Percentiles rank a stretch among this genome's conserved stretches.
Evolutionary conservation across 1,140 invertebrate species (phyloP).

Genomic region (Heliconius hermathena): DNA sequence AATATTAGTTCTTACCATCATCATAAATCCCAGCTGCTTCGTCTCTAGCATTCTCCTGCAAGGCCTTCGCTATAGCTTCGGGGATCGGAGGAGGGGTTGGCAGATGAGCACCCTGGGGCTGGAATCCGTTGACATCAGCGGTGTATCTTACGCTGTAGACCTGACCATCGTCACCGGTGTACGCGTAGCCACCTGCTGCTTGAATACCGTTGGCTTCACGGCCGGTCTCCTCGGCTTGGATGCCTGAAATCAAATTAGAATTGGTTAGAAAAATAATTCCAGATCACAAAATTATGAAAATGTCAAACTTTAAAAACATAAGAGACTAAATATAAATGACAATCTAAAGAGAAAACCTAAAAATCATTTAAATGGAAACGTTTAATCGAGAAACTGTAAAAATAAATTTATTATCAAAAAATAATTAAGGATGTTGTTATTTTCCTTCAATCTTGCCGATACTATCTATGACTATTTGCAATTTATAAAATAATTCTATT

Average conservation of each 20-base stretch:
- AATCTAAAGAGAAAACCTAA: too few relatives aligned
- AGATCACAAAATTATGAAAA: not conserved
- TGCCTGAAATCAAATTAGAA: constrained; percentile 48
- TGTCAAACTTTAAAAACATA: too few relatives aligned
- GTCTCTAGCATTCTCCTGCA: constrained; percentile 81
- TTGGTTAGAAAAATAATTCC: not conserved
- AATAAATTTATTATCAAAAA: too few relatives aligned
- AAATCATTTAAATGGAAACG: too few relatives aligned
- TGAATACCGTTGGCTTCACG: constrained; percentile 81
- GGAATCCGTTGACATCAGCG: constrained; percentile 82
- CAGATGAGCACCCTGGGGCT: constrained; percentile 83
- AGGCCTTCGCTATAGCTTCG: constrained; percentile 83
- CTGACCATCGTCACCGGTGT: constrained; percentile 85
- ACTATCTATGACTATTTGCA: too few relatives aligned
- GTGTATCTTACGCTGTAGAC: constrained; percentile 84
- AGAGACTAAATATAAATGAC: too few relatives aligned
- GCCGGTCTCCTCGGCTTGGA: constrained; percentile 68
- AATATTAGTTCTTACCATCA: constrained; percentile 56
- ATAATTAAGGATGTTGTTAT: too few relatives aligned
- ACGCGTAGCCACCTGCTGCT: constrained; percentile 84
- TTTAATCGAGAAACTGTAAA: too few relatives aligned
- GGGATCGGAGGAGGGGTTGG: constrained; percentile 86
- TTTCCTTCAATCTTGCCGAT: too few relatives aligned
- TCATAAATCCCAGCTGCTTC: constrained; percentile 70
- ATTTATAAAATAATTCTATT: too few relatives aligned